Base-by-base conservation (phyloP, 37 sponge, comb jelly and placozoan genomes). In the Aplysina aerophoba region DNA sequence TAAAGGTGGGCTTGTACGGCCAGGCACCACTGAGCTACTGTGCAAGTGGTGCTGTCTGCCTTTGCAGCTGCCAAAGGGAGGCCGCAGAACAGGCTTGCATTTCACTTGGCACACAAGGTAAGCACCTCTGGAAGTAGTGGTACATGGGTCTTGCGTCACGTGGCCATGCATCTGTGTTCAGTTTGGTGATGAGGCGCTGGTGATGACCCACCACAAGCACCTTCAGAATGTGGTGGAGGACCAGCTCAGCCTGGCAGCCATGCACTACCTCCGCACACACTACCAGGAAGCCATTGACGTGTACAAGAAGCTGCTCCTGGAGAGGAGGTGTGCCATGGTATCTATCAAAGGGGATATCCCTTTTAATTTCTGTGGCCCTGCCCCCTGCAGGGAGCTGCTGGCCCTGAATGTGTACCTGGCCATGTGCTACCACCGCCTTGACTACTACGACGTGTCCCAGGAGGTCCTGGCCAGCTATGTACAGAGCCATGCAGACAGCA, bases 211-310 rank as follows among this genome's bases (percentile, higher is more conserved):
- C 66, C 99, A 99, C 62, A 90, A 93, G 71, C 83, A 92, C 37
- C 84, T 99, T 17, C 94, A 97, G 85, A 95, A 97, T 80, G 68
- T 92, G 15, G 86, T 97, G 17, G 97, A 99, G 67, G 99, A 99
- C 44, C 99, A 98, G 93, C 91, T 99, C 22, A 97, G 97, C 78
- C 84, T 99, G 73, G 99, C 99, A 33, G 95, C 99, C 24, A 99
- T 99, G 27, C 97, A 99, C 84, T 99, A 95, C 75, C 90, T 99
- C 63, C 55, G 99, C 21, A 95, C 98, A 19, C 99, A 99, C 84
- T 97, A 99, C 80, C 99, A 99, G 71, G 99, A 97, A 80, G 99
- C 99, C 74, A 97, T 99, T 78, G 99, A 99, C 75, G 97, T 99
- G 15, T 99, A 99, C 88, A 97, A 95, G 85, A 90, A 93, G 62